phyloP scores from a whole-genome alignment of 2,113 vertebrate species.

The Solea solea region DNA sequence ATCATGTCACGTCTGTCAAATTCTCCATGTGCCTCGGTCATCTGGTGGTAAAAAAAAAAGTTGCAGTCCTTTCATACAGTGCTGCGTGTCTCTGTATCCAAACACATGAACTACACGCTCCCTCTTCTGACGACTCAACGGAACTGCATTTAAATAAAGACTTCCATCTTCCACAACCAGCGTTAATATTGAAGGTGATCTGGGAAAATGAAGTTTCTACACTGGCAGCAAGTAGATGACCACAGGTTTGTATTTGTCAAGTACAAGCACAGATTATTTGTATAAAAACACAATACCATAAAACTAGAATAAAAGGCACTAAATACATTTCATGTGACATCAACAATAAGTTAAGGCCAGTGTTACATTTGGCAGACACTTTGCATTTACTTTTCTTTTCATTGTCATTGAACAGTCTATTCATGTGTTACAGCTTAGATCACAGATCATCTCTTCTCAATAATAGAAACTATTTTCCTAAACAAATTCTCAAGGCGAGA shows the following conservation, averaged over 20 bases:
- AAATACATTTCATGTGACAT: background rate
- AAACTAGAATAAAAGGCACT: constrained; percentile 20
- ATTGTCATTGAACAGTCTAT: background rate
- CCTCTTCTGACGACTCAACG: constrained; percentile 34
- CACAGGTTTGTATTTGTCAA: constrained; percentile 17
- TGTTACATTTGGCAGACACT: constrained; percentile 4
- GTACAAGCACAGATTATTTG: constrained; percentile 30
- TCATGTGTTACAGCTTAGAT: background rate
- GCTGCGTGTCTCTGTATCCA: background rate
- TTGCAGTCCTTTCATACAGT: background rate
- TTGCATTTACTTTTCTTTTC: background rate
- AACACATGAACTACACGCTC: constrained; percentile 8
- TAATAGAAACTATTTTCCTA: background rate
- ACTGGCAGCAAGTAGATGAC: background rate
- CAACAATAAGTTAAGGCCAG: constrained; percentile 24
- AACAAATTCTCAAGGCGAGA: background rate
- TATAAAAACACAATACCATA: constrained; percentile 8
- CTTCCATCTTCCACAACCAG: background rate
- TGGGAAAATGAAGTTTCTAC: constrained; percentile 14
- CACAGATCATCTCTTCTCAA: background rate
- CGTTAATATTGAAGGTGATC: constrained; percentile 2
- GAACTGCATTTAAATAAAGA: constrained; percentile 20
- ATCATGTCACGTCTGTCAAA: too few relatives aligned
- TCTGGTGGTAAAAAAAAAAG: constrained; percentile 2
- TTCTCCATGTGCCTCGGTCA: background rate